Conservation (phyloP, 2,797 vertebrate species). For the Poecilia picta region DNA sequence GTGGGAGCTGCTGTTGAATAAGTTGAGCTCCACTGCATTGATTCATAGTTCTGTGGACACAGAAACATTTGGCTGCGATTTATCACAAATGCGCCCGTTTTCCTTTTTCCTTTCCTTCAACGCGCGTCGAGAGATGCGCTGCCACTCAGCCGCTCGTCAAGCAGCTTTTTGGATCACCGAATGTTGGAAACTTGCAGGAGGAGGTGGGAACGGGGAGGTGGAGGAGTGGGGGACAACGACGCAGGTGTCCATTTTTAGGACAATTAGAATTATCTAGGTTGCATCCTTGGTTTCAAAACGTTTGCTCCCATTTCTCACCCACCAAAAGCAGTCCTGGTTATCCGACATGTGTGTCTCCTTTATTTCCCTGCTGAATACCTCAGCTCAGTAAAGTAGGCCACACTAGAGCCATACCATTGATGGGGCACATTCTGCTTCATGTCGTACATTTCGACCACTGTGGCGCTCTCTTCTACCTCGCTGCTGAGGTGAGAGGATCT, state of each 20-base stretch:
- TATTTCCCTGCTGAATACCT: constrained; percentile 76
- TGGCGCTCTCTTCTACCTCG: constrained; percentile 28
- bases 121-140: neutral
- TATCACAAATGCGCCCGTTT: constrained; percentile 24
- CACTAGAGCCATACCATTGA: constrained; percentile 43
- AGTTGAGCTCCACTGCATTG: constrained; percentile 71
- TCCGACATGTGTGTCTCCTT: constrained; percentile 75
- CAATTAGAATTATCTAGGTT: constrained; percentile 75
- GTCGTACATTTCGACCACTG: constrained; percentile 23
- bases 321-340: constrained; percentile 68
- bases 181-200: constrained; percentile 21
- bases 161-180: constrained; percentile 7
- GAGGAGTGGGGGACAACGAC: neutral
- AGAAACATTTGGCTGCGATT: constrained; percentile 50
- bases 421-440: constrained; percentile 43
- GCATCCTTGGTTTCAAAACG: constrained; percentile 67
- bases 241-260: constrained; percentile 67
- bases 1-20: constrained; percentile 77
- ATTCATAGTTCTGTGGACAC: constrained; percentile 71
- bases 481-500: constrained; percentile 43
- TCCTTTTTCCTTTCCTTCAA: neutral
- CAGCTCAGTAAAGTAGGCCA: constrained; percentile 74
- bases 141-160: neutral
- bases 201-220: neutral
- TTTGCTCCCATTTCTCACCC: constrained; percentile 73